These are phyloP conservation scores for Ganaspis brasiliensis DNA, from an alignment of 2,888 invertebrate species.

Conservation along the genomic window DNA sequence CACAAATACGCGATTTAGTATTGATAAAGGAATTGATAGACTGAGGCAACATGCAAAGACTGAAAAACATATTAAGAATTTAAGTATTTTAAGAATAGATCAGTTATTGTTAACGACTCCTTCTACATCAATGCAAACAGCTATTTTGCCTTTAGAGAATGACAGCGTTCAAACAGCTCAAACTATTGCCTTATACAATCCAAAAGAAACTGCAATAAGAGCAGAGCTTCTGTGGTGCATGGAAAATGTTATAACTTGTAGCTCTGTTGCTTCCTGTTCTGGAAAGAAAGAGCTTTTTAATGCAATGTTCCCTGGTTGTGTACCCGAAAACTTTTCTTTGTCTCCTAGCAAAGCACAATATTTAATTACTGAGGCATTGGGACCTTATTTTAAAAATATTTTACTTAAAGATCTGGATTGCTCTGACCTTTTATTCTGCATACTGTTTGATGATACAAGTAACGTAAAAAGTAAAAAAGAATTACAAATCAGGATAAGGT, in stretches of 20 bases:
- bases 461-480: constrained; percentile 2
- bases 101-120: not conserved
- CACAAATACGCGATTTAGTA: not conserved
- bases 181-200: constrained; percentile 2
- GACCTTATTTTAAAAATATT: constrained; percentile 42
- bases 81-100: not conserved
- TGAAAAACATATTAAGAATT: not conserved
- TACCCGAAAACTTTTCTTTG: not conserved
- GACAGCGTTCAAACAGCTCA: not conserved
- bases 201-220: not conserved
- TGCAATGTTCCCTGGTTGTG: not conserved
- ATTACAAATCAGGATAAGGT: constrained; percentile 5
- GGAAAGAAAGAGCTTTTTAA: not conserved
- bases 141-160: not conserved
- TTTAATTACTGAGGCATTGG: constrained; percentile 41
- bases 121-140: not conserved
- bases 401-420: constrained; percentile 22
- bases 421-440: constrained; percentile 6
- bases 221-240: constrained; percentile 16
- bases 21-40: not conserved
- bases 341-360: not conserved
- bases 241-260: not conserved
- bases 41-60: not conserved
- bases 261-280: not conserved
- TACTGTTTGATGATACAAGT: constrained; percentile 17